A percentile compares a stretch with the other conserved stretches of the same genome.
These are phyloP conservation scores for Dicranocentrus wangi DNA, from an alignment of 2,888 invertebrate genomes.

Conservation along the genomic window DNA sequence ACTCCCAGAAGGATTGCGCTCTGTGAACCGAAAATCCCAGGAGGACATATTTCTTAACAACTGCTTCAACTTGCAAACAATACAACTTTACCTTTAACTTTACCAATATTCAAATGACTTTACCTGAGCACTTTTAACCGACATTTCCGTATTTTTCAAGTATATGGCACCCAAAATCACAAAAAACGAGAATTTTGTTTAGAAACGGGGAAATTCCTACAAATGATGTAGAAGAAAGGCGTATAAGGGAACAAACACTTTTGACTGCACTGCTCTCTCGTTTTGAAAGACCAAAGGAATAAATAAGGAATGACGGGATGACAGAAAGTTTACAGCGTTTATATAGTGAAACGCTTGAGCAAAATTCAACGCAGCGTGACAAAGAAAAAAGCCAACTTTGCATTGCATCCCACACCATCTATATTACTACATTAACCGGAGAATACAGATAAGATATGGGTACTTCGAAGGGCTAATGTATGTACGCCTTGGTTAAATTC, in stretches of 20 bases:
- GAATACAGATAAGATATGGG: constrained; percentile 6
- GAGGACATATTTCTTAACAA: no score
- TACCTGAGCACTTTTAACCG: constrained; percentile 36
- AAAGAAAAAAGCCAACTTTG: constrained; percentile 26
- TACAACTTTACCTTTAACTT: not conserved
- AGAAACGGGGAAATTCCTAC: constrained; percentile 4
- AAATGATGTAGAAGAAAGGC: no score
- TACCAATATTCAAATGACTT: constrained; percentile 2
- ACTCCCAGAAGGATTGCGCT: constrained; percentile 37
- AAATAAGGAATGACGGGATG: constrained; percentile 48
- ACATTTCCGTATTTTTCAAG: no score
- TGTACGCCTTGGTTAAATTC: constrained; percentile 25
- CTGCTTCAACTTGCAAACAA: no score
- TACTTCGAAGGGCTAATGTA: constrained; percentile 5
- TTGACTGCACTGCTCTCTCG: no score
- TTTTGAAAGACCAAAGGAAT: no score
- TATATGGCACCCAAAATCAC: constrained; percentile 39
- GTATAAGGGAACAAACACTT: no score
- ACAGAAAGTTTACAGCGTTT: constrained; percentile 28
- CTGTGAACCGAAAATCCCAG: constrained; percentile 27
- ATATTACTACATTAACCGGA: constrained; percentile 14
- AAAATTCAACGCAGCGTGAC: constrained; percentile 38
- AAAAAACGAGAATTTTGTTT: constrained; percentile 7
- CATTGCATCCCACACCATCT: constrained; percentile 23
- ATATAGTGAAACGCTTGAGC: constrained; percentile 54